Evolutionary conservation across 2,797 vertebrate species (phyloP), one percentile per base, ranked within the genome.

Genomic region (Etheostoma perlongum): DNA sequence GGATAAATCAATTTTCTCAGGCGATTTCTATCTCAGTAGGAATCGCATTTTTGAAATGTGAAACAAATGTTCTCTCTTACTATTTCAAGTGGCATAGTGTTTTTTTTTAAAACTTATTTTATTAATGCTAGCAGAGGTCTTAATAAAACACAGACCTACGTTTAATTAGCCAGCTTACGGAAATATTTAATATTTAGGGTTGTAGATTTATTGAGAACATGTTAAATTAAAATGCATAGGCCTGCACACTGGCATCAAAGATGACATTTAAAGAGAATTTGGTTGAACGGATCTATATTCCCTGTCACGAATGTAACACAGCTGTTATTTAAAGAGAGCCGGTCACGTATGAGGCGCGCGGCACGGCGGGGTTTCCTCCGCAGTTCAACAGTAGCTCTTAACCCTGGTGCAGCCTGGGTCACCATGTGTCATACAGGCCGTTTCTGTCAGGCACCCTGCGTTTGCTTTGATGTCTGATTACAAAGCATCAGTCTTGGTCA

Each of bases 341-440:
- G 67, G 82, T 84, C 62, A 84, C 14, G 42, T 72, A 61, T 27
- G 72, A 71, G 88, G 54, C 72, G 44, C 16, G 61, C 74, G 8
- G 73, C 91, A 52, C 93, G 1, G 76, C 79, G 47, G 91, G 92
- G 82, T 75, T 33, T 81, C 74, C 79, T 85, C 76, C 52, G 74
- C 69, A 83, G 86, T 87, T 90, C 81, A 90, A 86, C 92, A 83
- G 93, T 57, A 88, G 93, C 93, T 89, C 85, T 92, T 94, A 94
- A 94, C 92, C 93, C 81, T 62, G 47, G 67, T 55, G 78, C 47
- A 57, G 42, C 53, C 78, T 5, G 76, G 92, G 92, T 92, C 92
- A 88, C 81, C 86, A 84, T 85, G 89, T 90, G 91, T 90, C 91
- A 79, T 6, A 4, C 69, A 19, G 53, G 58, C 27, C 21, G 51